Percentiles rank a stretch among this genome's conserved stretches.
phyloP scores from a whole-genome alignment of 2,113 vertebrate genomes.

The Myxocyprinus asiaticus region DNA sequence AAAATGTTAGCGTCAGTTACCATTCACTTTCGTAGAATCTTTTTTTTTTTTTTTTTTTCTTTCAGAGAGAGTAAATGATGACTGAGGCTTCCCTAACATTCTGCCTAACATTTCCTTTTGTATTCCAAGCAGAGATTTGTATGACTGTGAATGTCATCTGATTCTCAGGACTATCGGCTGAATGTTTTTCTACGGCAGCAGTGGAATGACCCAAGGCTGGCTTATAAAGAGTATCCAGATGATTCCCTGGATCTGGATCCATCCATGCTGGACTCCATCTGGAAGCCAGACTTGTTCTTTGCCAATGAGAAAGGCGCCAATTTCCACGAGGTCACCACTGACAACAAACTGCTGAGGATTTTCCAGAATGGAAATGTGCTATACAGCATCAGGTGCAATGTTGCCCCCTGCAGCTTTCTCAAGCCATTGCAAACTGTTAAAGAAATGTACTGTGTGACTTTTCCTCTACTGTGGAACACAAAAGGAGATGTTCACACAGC shows the following conservation, averaged over 20 bases:
- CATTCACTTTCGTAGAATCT: no score
- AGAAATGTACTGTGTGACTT: neutral
- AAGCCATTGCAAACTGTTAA: neutral
- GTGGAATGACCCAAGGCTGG: constrained; percentile 92
- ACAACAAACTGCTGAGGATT: constrained; percentile 93
- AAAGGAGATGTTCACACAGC: no score
- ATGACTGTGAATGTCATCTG: no score
- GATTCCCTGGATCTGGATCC: constrained; percentile 92
- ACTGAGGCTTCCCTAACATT: no score
- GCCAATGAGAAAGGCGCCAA: constrained; percentile 94
- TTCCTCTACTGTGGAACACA: no score
- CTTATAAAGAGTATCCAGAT: constrained; percentile 89
- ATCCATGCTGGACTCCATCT: constrained; percentile 94
- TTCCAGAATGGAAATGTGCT: constrained; percentile 95
- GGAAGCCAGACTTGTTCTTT: constrained; percentile 95
- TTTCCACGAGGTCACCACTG: constrained; percentile 92
- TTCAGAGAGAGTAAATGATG: no score
- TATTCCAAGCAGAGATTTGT: no score
- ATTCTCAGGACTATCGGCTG: constrained; percentile 84
- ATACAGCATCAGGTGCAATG: constrained; percentile 89
- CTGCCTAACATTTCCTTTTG: no score
- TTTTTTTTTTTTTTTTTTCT: no score
- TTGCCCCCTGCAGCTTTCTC: neutral
- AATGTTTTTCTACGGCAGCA: constrained; percentile 93
- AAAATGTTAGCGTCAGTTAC: no score